These are phyloP conservation scores for Nansenia antarctica DNA, from an alignment of 2,113 vertebrate genomes.

Conservation along the genomic window DNA sequence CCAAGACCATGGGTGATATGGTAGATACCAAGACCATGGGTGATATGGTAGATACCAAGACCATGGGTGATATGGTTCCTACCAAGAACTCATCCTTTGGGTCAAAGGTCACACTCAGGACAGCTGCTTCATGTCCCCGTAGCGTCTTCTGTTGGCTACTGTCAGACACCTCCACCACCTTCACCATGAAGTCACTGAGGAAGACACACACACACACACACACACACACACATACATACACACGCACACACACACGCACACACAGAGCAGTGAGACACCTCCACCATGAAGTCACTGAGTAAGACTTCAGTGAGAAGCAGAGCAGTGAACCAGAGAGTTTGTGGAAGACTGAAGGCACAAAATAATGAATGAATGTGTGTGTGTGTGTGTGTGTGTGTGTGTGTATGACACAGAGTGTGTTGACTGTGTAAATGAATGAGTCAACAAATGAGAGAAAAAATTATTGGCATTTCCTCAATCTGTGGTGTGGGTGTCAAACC, in stretches of 20 bases:
- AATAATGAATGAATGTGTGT: too few species aligned
- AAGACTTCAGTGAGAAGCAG: too few species aligned
- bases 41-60: too few species aligned
- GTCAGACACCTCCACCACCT: conserved; percentile 90
- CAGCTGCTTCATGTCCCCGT: conserved; percentile 89
- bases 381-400: too few species aligned
- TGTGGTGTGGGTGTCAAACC: background rate
- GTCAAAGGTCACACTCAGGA: conserved; percentile 93
- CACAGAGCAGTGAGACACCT: background rate
- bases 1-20: too few species aligned
- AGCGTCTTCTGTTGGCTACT: conserved; percentile 93
- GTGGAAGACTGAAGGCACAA: too few species aligned
- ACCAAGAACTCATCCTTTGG: conserved; percentile 90
- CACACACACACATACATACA: background rate
- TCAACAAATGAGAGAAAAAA: background rate
- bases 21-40: too few species aligned
- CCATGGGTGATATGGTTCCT: conserved; percentile 44
- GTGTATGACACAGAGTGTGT: too few species aligned
- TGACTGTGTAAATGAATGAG: background rate
- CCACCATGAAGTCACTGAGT: too few species aligned
- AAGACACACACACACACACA: conserved; percentile 2
- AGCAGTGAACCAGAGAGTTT: too few species aligned
- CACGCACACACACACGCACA: background rate
- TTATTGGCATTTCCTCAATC: background rate
- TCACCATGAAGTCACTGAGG: conserved; percentile 92